Conservation (phyloP, 2,113 vertebrate species). For the Platysternon megacephalum region DNA sequence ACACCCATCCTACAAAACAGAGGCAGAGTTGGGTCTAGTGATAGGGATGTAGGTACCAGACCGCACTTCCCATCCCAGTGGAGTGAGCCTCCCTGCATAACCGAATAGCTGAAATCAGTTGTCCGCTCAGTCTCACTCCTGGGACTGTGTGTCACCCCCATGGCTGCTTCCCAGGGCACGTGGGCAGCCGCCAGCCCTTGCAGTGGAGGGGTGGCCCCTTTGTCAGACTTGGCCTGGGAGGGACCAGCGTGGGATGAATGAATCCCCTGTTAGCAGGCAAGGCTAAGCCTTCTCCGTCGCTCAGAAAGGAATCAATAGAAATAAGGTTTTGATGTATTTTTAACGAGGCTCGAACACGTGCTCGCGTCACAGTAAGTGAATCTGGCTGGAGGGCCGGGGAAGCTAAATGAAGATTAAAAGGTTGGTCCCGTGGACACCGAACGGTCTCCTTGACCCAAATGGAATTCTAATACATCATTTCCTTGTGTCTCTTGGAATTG, state of each 20-base stretch:
- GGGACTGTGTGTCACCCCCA: neutral
- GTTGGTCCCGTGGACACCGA: neutral
- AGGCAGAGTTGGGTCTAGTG: neutral
- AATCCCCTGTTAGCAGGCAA: neutral
- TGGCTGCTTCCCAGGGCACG: neutral
- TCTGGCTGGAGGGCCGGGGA: neutral
- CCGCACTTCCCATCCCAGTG: neutral
- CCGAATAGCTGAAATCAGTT: neutral
- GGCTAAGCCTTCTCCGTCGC: neutral
- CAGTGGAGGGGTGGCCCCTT: neutral
- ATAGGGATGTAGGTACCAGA: neutral
- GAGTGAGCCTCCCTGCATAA: neutral
- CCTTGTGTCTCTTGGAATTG: neutral
- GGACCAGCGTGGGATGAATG: neutral
- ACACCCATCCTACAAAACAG: neutral
- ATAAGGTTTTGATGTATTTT: slow-evolving; percentile 12
- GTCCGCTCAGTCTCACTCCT: neutral
- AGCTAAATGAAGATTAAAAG: neutral
- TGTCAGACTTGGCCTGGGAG: neutral
- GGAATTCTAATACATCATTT: too few relatives aligned
- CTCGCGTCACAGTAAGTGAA: neutral
- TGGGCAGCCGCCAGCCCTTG: neutral
- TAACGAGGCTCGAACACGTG: neutral
- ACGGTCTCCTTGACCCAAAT: neutral
- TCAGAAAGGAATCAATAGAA: slow-evolving; percentile 12